phyloP scores from a whole-genome alignment of 1,140 invertebrate species.

The Bombus consobrinus region DNA sequence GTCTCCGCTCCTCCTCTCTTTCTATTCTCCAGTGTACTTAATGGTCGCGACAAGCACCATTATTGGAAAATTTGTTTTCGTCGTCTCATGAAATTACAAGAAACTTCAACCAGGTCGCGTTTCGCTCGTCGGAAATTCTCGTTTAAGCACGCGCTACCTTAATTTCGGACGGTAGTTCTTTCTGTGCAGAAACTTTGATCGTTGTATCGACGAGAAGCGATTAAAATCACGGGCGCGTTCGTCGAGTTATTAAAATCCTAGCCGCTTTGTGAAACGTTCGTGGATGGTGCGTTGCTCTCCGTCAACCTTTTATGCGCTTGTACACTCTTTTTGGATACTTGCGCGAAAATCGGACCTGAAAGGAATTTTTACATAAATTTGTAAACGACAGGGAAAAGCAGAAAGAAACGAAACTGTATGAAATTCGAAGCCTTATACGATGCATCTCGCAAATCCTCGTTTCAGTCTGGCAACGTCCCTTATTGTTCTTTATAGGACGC shows the following conservation, averaged over 20 bases:
- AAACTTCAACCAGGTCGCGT: background rate
- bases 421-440: conserved; percentile 30
- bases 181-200: background rate
- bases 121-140: background rate
- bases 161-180: background rate
- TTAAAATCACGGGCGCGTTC: background rate
- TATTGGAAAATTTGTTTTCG: conserved; percentile 46
- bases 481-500: conserved; percentile 50
- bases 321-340: background rate
- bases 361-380: conserved; percentile 41
- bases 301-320: background rate
- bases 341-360: background rate
- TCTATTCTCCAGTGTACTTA: background rate
- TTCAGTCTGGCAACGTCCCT: conserved; percentile 36
- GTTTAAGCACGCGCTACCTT: background rate
- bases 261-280: background rate
- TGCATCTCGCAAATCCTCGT: conserved; percentile 31
- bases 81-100: conserved; percentile 10
- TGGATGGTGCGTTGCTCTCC: background rate
- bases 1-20: background rate
- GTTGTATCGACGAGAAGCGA: background rate
- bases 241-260: conserved; percentile 19
- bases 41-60: conserved; percentile 29
- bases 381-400: background rate
- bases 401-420: conserved; percentile 41